Conservation (phyloP, 2,888 invertebrate genomes). For the Phasia obesa region DNA sequence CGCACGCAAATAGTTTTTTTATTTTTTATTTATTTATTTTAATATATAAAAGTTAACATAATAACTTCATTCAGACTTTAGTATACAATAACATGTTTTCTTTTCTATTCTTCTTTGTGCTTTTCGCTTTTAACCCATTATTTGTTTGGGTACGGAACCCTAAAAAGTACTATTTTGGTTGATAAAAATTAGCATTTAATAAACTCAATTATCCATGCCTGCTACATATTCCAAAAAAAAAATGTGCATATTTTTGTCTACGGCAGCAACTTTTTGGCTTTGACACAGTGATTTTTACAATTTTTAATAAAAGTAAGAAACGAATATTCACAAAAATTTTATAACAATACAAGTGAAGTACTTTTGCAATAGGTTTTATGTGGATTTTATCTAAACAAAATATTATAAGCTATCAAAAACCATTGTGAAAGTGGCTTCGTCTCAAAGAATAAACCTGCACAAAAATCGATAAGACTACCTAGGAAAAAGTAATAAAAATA, state of each 20-base stretch:
- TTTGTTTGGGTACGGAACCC: too few species aligned
- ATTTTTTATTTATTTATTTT: too few species aligned
- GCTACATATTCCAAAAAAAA: too few species aligned
- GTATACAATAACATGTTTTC: too few species aligned
- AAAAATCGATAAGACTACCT: constrained; percentile 36
- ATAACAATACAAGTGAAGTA: constrained; percentile 68
- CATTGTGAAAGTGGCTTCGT: constrained; percentile 79
- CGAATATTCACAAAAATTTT: constrained; percentile 1
- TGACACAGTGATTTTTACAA: constrained; percentile 11
- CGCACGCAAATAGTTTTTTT: too few species aligned
- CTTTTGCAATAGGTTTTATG: constrained; percentile 82
- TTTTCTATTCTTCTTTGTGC: too few species aligned
- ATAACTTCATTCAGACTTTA: too few species aligned
- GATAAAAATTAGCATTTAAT: too few species aligned
- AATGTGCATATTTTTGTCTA: neutral
- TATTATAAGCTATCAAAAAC: constrained; percentile 76
- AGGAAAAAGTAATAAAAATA: constrained; percentile 39
- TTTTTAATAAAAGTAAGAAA: constrained; percentile 13
- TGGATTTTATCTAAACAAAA: constrained; percentile 73
- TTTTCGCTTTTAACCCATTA: too few species aligned
- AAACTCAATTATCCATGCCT: too few species aligned
- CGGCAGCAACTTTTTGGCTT: constrained; percentile 3
- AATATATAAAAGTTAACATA: too few species aligned
- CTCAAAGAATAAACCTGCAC: constrained; percentile 39
- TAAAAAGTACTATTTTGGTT: too few species aligned